These are phyloP conservation scores for Entomobrya multifasciata DNA, from an alignment of 2,888 invertebrate genomes.

Conservation along the genomic window DNA sequence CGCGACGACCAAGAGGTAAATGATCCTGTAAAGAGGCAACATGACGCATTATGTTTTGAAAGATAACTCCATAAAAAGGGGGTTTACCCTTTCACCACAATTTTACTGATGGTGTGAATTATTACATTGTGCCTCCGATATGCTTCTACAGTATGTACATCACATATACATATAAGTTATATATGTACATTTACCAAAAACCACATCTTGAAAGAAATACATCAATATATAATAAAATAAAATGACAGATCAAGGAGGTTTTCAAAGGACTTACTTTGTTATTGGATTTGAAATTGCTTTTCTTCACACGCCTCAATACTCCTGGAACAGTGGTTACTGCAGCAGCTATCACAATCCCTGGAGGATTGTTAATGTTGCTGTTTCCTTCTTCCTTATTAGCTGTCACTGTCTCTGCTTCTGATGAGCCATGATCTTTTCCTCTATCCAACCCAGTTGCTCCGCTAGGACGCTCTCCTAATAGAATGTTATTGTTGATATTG, in stretches of 20 bases:
- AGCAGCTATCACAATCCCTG: slow-evolving; percentile 66
- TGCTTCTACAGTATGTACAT: no score
- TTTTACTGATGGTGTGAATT: no score
- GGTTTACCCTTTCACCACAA: no score
- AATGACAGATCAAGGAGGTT: slow-evolving; percentile 34
- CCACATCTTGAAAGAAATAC: not conserved
- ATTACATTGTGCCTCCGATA: no score
- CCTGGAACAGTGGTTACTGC: slow-evolving; percentile 75
- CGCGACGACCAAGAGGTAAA: slow-evolving; percentile 84
- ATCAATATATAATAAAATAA: slow-evolving; percentile 29
- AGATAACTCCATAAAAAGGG: not conserved
- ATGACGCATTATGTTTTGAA: slow-evolving; percentile 7
- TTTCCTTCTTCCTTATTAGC: slow-evolving; percentile 73
- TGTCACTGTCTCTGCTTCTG: slow-evolving; percentile 71
- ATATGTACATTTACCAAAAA: no score
- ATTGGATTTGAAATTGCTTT: slow-evolving; percentile 88
- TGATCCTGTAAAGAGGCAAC: slow-evolving; percentile 71
- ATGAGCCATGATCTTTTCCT: slow-evolving; percentile 62
- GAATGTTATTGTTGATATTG: slow-evolving; percentile 69
- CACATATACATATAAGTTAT: not conserved
- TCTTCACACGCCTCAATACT: slow-evolving; percentile 87
- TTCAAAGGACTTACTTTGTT: slow-evolving; percentile 79
- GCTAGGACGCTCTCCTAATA: slow-evolving; percentile 30
- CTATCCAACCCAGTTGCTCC: slow-evolving; percentile 56
- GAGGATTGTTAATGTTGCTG: slow-evolving; percentile 69